Evolutionary conservation across 2,797 vertebrate species (phyloP).

Genomic region (Vipera latastei): DNA sequence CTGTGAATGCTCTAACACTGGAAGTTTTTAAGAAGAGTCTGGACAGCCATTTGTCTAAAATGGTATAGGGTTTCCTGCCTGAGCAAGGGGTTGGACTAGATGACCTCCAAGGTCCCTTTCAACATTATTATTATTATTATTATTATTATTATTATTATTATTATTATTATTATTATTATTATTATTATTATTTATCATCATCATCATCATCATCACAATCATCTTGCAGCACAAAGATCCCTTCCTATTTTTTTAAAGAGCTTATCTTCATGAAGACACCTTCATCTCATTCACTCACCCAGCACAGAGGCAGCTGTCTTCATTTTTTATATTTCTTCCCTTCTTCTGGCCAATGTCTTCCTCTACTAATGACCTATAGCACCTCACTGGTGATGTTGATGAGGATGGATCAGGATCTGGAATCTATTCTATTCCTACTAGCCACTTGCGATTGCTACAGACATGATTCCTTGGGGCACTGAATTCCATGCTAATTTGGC

Average conservation of each 20-base stretch:
- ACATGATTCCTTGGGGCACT: not conserved
- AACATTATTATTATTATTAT: too few relatives aligned
- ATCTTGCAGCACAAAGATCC: not conserved
- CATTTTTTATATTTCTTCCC: not conserved
- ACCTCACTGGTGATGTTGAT: not conserved
- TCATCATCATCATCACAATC: too few relatives aligned
- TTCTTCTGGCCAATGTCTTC: not conserved
- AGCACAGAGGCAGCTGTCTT: not conserved
- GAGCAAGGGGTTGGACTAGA: too few relatives aligned
- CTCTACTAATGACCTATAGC: not conserved
- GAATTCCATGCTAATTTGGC: not conserved
- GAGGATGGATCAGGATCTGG: not conserved
- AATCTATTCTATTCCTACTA: not conserved
- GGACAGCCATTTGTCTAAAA: too few relatives aligned
- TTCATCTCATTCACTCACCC: not conserved
- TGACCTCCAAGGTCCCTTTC: too few relatives aligned
- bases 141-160: too few relatives aligned
- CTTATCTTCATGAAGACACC: not conserved
- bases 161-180: too few relatives aligned
- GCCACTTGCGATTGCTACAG: not conserved
- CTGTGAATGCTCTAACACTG: too few relatives aligned
- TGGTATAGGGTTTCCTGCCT: too few relatives aligned
- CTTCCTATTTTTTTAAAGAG: not conserved
- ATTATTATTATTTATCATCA: too few relatives aligned
- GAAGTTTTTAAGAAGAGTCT: too few relatives aligned